phyloP scores from a whole-genome alignment of 2,888 invertebrate genomes.

The Scaptomyza flava region DNA sequence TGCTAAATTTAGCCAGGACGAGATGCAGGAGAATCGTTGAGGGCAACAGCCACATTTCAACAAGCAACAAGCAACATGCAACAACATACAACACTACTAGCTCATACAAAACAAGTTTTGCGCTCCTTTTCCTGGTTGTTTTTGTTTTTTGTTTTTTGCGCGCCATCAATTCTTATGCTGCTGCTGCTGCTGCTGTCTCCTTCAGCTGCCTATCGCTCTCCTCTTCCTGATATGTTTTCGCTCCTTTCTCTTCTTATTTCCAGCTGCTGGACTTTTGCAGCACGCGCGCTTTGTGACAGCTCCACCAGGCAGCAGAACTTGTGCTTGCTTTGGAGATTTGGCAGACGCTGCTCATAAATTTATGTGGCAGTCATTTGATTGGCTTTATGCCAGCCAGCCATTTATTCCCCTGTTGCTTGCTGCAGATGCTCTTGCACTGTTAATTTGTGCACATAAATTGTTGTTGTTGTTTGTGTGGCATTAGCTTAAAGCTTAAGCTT shows the following conservation, averaged over 20 bases:
- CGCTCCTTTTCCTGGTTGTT: slow-evolving; percentile 61
- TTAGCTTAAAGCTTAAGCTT: slow-evolving; percentile 33
- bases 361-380: slow-evolving; percentile 73
- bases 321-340: slow-evolving; percentile 37
- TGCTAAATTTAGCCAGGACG: slow-evolving; percentile 65
- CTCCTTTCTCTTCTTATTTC: slow-evolving; percentile 1
- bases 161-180: slow-evolving; percentile 28
- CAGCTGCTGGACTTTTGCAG: slow-evolving; percentile 30
- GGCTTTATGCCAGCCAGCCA: slow-evolving; percentile 32
- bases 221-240: not conserved
- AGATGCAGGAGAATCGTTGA: slow-evolving; percentile 19
- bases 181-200: slow-evolving; percentile 13
- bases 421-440: slow-evolving; percentile 29
- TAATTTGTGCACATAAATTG: slow-evolving; percentile 72
- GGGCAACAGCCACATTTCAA: slow-evolving; percentile 10
- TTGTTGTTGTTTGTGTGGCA: slow-evolving; percentile 22
- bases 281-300: slow-evolving; percentile 32
- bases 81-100: not conserved
- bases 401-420: slow-evolving; percentile 12
- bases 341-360: slow-evolving; percentile 71
- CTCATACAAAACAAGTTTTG: slow-evolving; percentile 50
- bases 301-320: slow-evolving; percentile 4
- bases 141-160: slow-evolving; percentile 13
- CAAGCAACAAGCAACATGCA: slow-evolving; percentile 9
- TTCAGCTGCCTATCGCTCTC: slow-evolving; percentile 10